These are phyloP conservation scores for Chaenogobius annularis DNA, from an alignment of 2,113 vertebrate genomes.

Conservation along the genomic window DNA sequence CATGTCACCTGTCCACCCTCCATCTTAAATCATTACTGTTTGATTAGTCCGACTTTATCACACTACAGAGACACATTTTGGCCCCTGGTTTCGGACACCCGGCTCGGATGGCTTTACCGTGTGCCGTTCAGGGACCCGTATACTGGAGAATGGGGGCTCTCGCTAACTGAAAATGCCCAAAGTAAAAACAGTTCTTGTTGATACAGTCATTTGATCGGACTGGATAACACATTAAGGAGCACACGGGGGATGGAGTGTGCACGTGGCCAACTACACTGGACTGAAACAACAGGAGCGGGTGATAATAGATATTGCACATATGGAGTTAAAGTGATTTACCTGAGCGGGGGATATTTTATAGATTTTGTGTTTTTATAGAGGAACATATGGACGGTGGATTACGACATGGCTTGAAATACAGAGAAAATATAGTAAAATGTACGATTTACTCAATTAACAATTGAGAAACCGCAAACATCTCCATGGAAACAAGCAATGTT, in stretches of 20 bases:
- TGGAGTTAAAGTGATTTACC: slow-evolving; percentile 52
- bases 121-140: slow-evolving; percentile 23
- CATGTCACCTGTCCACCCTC: slow-evolving; percentile 4
- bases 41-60: slow-evolving; percentile 26
- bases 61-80: slow-evolving; percentile 6
- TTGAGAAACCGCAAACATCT: no score
- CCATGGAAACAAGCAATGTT: no score
- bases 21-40: slow-evolving; percentile 4
- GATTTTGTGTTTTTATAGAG: slow-evolving; percentile 1
- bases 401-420: background rate
- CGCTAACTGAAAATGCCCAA: slow-evolving; percentile 30
- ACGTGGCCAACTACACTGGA: slow-evolving; percentile 43
- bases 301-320: slow-evolving; percentile 55
- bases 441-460: background rate
- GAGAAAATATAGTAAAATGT: background rate
- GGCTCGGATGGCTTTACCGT: slow-evolving; percentile 37
- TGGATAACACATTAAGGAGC: slow-evolving; percentile 69
- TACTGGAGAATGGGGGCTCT: slow-evolving; percentile 15
- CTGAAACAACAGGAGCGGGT: slow-evolving; percentile 51
- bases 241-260: slow-evolving; percentile 48
- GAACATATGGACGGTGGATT: background rate
- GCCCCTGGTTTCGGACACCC: no score
- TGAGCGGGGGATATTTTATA: slow-evolving; percentile 1
- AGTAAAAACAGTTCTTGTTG: slow-evolving; percentile 65
- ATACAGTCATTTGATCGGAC: slow-evolving; percentile 66